A percentile compares a stretch with the other conserved stretches of the same genome.
These are phyloP conservation scores for Colletes latitarsis DNA, from an alignment of 1,140 invertebrate species.

Conservation along the genomic window DNA sequence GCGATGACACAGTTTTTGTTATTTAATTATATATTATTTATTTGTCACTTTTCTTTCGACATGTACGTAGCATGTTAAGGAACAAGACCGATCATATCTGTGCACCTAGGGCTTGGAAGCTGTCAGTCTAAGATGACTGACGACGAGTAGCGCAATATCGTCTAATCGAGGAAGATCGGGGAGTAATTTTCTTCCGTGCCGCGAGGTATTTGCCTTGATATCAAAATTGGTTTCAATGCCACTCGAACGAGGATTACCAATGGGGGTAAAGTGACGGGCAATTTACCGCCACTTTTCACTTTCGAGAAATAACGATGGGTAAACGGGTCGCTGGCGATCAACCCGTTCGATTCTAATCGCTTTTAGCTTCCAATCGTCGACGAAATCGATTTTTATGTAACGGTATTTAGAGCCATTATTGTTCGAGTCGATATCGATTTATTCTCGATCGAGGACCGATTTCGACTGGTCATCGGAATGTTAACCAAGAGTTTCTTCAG, in stretches of 20 bases:
- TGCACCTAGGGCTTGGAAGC: neutral
- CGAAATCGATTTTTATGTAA: neutral
- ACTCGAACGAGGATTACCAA: slow-evolving; percentile 30
- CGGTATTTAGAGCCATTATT: neutral
- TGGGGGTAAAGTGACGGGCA: slow-evolving; percentile 9
- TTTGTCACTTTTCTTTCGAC: too few relatives aligned
- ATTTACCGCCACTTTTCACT: slow-evolving; percentile 38
- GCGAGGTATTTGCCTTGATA: slow-evolving; percentile 34
- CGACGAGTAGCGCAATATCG: neutral
- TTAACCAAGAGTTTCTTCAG: too few relatives aligned
- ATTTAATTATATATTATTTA: too few relatives aligned
- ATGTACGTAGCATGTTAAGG: too few relatives aligned
- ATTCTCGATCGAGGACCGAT: too few relatives aligned
- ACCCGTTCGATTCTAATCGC: neutral
- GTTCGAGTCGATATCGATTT: too few relatives aligned
- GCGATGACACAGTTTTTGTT: too few relatives aligned
- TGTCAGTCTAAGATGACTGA: slow-evolving; percentile 4
- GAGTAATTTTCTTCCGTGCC: slow-evolving; percentile 13
- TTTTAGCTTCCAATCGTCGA: neutral
- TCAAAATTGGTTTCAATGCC: slow-evolving; percentile 47
- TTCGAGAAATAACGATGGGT: slow-evolving; percentile 22
- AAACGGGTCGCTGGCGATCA: slow-evolving; percentile 19
- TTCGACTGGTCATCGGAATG: too few relatives aligned
- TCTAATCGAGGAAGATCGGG: slow-evolving; percentile 1
- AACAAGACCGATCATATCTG: too few relatives aligned